Base-by-base conservation (phyloP, 2,888 invertebrate genomes). In the Philhelius pedissequus region DNA sequence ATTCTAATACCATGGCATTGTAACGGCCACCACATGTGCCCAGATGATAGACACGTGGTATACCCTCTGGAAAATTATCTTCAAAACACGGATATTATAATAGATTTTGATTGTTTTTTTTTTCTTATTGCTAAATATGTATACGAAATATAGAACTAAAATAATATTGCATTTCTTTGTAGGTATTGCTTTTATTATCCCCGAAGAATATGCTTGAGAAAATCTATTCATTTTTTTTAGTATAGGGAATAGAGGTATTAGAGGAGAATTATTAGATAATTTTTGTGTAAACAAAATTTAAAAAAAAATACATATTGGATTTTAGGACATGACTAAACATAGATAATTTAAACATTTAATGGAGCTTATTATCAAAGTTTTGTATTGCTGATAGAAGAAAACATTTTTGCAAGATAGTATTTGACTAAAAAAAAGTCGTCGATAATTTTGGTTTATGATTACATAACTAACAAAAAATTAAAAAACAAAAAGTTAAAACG, bases 31-130 rank as follows among this genome's bases (percentile, higher is more conserved):
- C 91, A 93, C 99, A 99, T 88, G 99, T 99, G 88, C 99, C 99
- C 93, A 99, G 99, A 94, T 99, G 99, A 94, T 98, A 99, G 89
- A 99, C 98, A 93, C 98, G 98, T 88, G 99, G 99, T 92, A 99
- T 95, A 90, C 99, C 99, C 93, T 99, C 99, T 95, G 94, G 90
- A 87, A 90, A 89, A 88, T 89, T 90, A 89, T 90, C 90, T 90
- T 86, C 70, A 82, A 83, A 78, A 84, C 32, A 83, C 62, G 78
- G 71, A 82, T 52, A 77, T 62, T 43, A 73, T 73, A 71, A 62
- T 69, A 75, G 43, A 11, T 58, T 58, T 32, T 69, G n/a, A n/a
- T n/a, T 27, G 38, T 60, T 50, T 38, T 6, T 60, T 48, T 27
- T 27, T 62, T 50, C n/a, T 54, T 64, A 40, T 79, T 79, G 48